Evolutionary conservation across 35 echinoderm and acorn worm genomes (phyloP), one percentile per base, ranked within the genome.

Genomic region (Heliocidaris erythrogramma): DNA sequence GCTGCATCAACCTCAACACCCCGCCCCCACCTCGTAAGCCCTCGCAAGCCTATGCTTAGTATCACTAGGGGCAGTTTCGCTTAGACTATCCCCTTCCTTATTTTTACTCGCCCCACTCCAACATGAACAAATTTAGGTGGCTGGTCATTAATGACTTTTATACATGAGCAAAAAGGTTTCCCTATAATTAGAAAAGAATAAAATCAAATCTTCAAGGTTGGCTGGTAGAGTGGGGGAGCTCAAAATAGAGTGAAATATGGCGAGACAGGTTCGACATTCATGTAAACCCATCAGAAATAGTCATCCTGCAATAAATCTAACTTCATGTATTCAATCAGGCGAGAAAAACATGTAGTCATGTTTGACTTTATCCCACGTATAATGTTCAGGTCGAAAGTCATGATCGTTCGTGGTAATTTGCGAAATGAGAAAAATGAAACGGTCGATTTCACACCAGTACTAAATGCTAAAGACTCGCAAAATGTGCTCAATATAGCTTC

Each of bases 361-460:
- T 78, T 78, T 24, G 27, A 78, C 65, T 78, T 78, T 78, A n/a
- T 78, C 65, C 65, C 14, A 0, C 65, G 17, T 78, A 78, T 78
- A 27, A 29, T 78, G 65, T 78, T 78, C 65, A n/a, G 65, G 65
- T 78, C 65, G 65, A 78, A 78, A 78, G 65, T 78, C 65, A 78
- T 78, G 65, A 78, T 78, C 65, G 65, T 78, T 78, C 65, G 21
- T 78, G 65, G 65, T 78, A 78, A 78, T 78, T 78, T 78, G 65
- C 27, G 65, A 78, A 78, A 78, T 78, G 18, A 78, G 65, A 78
- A 78, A 78, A 78, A 78, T 78, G 65, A 78, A 78, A 78, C 65
- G 65, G 65, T 78, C 27, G 65, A 78, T 78, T 78, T 78, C 65
- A n/a, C 65, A 78, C 65, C 27, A n/a, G 65, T 78, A 21, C n/a